Evolutionary conservation across 2,113 vertebrate species (phyloP).

Genomic region (Takifugu flavidus): DNA sequence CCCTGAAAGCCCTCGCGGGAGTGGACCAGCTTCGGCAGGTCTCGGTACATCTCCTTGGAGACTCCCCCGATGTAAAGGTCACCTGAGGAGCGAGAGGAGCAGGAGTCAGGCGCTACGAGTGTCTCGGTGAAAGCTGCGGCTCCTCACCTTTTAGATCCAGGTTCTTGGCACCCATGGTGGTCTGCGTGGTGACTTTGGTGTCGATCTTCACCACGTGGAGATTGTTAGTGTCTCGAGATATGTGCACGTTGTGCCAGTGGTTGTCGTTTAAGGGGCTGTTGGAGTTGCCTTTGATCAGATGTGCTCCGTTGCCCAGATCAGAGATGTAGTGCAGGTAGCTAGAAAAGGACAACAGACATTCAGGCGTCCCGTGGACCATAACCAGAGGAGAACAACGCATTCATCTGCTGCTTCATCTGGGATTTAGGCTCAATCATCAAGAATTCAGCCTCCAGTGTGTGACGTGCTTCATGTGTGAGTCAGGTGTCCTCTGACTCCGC

Average conservation of each 20-base stretch:
- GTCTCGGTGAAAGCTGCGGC: too few relatives aligned
- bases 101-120: not conserved
- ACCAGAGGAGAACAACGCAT: too few relatives aligned
- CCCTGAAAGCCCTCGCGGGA: constrained; percentile 98
- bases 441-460: not conserved
- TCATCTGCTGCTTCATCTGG: not conserved
- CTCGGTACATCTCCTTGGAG: constrained; percentile 95
- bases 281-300: constrained; percentile 97
- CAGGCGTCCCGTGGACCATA: too few relatives aligned
- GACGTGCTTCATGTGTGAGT: too few relatives aligned
- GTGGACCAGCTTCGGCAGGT: constrained; percentile 93
- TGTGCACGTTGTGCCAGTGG: constrained; percentile 99
- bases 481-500: too few relatives aligned
- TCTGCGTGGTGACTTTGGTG: constrained; percentile 97
- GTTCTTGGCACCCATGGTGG: constrained; percentile 95
- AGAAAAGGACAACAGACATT: constrained; percentile 5
- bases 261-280: constrained; percentile 99
- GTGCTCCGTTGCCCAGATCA: constrained; percentile 95
- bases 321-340: constrained; percentile 98
- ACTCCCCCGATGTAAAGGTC: constrained; percentile 95
- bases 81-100: constrained; percentile 70
- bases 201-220: constrained; percentile 98
- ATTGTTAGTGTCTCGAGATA: constrained; percentile 96
- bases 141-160: constrained; percentile 90
- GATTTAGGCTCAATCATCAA: not conserved